Percentiles rank a stretch among this genome's conserved stretches.
Evolutionary conservation across 92 coral and sea anemone genomes (phyloP).

Genomic region (Nematostella vectensis): DNA sequence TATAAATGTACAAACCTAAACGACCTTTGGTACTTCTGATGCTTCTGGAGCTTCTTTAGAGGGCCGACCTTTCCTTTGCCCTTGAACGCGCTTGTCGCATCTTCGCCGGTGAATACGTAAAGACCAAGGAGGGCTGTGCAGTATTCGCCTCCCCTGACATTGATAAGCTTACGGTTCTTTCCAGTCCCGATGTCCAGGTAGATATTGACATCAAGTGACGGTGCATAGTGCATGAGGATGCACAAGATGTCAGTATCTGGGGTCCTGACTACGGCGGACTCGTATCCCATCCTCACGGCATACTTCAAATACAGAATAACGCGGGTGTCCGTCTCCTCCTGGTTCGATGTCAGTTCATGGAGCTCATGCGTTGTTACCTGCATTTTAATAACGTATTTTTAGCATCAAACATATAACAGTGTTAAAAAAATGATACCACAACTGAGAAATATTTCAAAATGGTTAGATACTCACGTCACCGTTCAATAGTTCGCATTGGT

Average conservation of each 20-base stretch:
- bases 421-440: no score
- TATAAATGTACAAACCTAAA: no score
- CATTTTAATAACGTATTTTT: no score
- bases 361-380: slow-evolving; percentile 13
- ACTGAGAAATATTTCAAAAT: no score
- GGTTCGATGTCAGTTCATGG: slow-evolving; percentile 21
- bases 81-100: slow-evolving; percentile 36
- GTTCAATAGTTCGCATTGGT: neutral
- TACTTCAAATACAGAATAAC: slow-evolving; percentile 31
- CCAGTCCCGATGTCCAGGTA: slow-evolving; percentile 46
- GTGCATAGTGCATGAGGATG: slow-evolving; percentile 49
- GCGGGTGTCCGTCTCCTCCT: slow-evolving; percentile 58
- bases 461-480: slow-evolving; percentile 16
- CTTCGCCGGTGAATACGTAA: slow-evolving; percentile 41
- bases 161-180: slow-evolving; percentile 38
- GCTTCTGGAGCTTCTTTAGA: slow-evolving; percentile 16
- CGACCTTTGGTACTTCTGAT: no score
- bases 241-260: slow-evolving; percentile 46
- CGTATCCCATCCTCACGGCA: slow-evolving; percentile 34
- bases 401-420: neutral
- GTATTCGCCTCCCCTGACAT: slow-evolving; percentile 20
- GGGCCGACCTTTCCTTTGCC: slow-evolving; percentile 44
- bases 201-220: slow-evolving; percentile 30
- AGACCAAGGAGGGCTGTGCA: slow-evolving; percentile 22
- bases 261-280: slow-evolving; percentile 46